Evolutionary conservation across 2,113 vertebrate species (phyloP), one percentile per base, ranked within the genome.

Genomic region (Spheniscus mendiculus): DNA sequence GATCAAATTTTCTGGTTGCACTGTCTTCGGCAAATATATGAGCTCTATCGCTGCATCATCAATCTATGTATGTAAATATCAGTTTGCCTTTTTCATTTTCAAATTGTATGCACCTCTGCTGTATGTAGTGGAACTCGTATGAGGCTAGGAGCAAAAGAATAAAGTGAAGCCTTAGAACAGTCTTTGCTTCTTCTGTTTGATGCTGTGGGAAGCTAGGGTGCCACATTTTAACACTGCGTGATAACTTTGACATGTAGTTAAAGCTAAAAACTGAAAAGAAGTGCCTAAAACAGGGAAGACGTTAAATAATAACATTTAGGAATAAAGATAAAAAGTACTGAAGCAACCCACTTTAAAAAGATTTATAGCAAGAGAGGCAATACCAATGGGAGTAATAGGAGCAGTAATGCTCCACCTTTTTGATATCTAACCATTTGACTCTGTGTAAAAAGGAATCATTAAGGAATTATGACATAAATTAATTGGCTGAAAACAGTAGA

Each of bases 291-390:
- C 32, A 67, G 30, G 11, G 65, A 66, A 52, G 72, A 77, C 18
- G 88, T 96, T 74, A 94, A 77, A 62, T 91, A 90, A 86, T 70
- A 83, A 17, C 15, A 30, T 83, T 63, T n/a, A 95, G 73, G 69
- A 79, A 91, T 72, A 88, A 52, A 30, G 50, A 90, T 32, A 55
- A 87, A 79, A 81, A 81, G 5, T 70, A 80, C 17, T 29, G 32
- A 52, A 74, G 34, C 26, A 45, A 88, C 19, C 8, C 36, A 21
- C 5, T 47, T 90, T 15, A 32, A 49, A 36, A 72, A 58, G 29
- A 85, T 95, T 83, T 85, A 26, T 32, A 89, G 26, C 36, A 87
- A 42, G 53, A 91, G 14, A 83, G 56, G 40, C 36, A 59, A 53
- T 72, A 65, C 23, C 21, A 88, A 26, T 30, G 10, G 8, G 52